These are phyloP conservation scores for Trinectes maculatus DNA, from an alignment of 2,113 vertebrate genomes.

Conservation along the genomic window DNA sequence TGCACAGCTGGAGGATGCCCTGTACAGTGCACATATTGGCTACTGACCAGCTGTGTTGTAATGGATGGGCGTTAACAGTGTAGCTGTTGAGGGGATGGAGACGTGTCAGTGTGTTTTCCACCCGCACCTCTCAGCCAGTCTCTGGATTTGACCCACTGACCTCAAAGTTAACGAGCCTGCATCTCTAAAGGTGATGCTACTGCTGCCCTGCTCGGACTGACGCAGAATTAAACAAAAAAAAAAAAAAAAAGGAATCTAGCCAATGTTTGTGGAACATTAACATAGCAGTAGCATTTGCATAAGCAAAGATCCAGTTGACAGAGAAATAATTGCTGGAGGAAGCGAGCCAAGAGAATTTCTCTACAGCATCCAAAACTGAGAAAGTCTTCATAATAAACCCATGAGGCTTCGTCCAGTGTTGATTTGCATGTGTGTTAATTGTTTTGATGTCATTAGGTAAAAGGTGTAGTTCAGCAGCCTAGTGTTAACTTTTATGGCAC, in stretches of 20 bases:
- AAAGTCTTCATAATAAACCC: background rate
- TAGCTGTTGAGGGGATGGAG: slow-evolving; percentile 31
- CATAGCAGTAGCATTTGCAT: slow-evolving; percentile 1
- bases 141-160: slow-evolving; percentile 29
- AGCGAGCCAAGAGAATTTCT: slow-evolving; percentile 21
- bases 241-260: slow-evolving; percentile 4
- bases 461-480: slow-evolving; percentile 20
- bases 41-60: slow-evolving; percentile 29
- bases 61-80: slow-evolving; percentile 16
- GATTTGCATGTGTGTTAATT: background rate
- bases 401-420: background rate
- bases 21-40: slow-evolving; percentile 3
- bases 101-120: slow-evolving; percentile 19
- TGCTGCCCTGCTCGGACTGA: background rate
- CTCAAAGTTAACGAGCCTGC: slow-evolving; percentile 24
- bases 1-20: slow-evolving; percentile 12
- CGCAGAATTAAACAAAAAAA: slow-evolving; percentile 5
- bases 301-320: slow-evolving; percentile 1
- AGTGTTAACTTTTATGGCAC: slow-evolving; percentile 1
- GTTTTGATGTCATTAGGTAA: slow-evolving; percentile 40
- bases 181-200: slow-evolving; percentile 27
- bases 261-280: background rate
- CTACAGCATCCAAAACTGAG: background rate
- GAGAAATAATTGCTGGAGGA: background rate
- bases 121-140: slow-evolving; percentile 14